phyloP scores from a whole-genome alignment of 2,113 vertebrate genomes.

The Brachypteracias leptosomus region DNA sequence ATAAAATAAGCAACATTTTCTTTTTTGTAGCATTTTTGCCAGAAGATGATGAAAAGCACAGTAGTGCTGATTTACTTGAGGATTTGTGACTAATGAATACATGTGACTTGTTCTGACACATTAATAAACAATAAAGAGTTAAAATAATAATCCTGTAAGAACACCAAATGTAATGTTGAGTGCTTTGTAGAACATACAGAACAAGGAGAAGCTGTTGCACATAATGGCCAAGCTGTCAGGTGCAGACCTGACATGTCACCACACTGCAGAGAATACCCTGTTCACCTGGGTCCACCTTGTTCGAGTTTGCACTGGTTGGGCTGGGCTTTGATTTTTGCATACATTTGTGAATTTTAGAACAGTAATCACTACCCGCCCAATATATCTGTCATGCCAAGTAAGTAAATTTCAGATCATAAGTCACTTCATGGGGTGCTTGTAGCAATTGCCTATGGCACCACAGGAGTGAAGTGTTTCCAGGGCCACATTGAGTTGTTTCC shows the following conservation, averaged over 20 bases:
- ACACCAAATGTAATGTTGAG: not conserved
- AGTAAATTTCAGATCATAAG: not conserved
- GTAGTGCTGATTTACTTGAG: not conserved
- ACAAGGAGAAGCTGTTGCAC: not conserved
- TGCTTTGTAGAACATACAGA: not conserved
- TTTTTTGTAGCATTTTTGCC: not conserved
- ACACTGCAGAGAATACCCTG: rapidly evolving
- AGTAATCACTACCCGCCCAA: not conserved
- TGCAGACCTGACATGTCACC: not conserved
- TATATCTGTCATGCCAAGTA: not conserved
- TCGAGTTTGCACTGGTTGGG: not conserved
- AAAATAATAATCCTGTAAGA: not conserved
- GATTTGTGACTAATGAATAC: not conserved
- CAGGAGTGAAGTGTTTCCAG: rapidly evolving
- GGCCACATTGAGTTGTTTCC: not conserved
- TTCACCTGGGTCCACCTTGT: not conserved
- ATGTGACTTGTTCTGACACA: not conserved
- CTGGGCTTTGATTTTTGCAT: not conserved
- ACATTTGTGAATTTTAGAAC: not conserved
- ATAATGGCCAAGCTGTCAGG: not conserved
- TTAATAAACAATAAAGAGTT: not conserved
- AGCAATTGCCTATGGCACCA: not conserved
- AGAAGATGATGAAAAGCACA: not conserved
- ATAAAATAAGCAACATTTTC: not conserved
- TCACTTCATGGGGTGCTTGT: rapidly evolving